Conservation (phyloP, 2,888 invertebrate genomes). For the Entomobrya proxima region DNA sequence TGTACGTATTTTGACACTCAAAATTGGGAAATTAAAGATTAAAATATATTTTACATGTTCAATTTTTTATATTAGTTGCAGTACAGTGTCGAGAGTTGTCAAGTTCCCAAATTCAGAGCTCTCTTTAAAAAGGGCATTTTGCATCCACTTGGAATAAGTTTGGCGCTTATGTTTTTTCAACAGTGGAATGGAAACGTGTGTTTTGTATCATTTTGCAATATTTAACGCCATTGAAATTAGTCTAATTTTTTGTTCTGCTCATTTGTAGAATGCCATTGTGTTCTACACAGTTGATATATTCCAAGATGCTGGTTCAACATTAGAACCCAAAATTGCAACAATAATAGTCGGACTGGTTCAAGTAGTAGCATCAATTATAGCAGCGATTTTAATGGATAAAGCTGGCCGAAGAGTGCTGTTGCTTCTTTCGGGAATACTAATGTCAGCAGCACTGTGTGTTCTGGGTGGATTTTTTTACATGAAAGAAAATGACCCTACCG, state of each 20-base stretch:
- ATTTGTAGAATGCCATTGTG: constrained; percentile 85
- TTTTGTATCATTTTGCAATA: too few species aligned
- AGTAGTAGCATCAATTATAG: constrained; percentile 78
- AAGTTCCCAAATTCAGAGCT: constrained; percentile 51
- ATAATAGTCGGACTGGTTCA: constrained; percentile 87
- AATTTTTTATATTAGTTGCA: constrained; percentile 65
- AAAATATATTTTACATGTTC: too few species aligned
- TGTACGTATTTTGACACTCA: constrained; percentile 77
- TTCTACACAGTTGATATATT: constrained; percentile 88
- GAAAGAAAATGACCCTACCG: constrained; percentile 75
- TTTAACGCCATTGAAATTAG: too few species aligned
- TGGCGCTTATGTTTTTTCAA: constrained; percentile 90
- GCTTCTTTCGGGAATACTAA: constrained; percentile 85
- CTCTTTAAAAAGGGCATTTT: constrained; percentile 81
- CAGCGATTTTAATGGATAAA: constrained; percentile 85
- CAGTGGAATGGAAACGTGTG: constrained; percentile 80
- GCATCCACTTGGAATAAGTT: constrained; percentile 85
- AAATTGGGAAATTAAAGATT: not conserved
- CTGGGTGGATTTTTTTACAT: constrained; percentile 86
- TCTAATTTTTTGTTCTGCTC: too few species aligned
- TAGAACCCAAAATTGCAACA: constrained; percentile 82
- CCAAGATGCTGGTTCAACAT: constrained; percentile 82
- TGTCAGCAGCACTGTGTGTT: constrained; percentile 84
- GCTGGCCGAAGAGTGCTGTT: constrained; percentile 88
- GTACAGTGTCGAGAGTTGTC: constrained; percentile 61